phyloP scores from a whole-genome alignment of 2,888 invertebrate species.

The Pyrochroa serraticornis region DNA sequence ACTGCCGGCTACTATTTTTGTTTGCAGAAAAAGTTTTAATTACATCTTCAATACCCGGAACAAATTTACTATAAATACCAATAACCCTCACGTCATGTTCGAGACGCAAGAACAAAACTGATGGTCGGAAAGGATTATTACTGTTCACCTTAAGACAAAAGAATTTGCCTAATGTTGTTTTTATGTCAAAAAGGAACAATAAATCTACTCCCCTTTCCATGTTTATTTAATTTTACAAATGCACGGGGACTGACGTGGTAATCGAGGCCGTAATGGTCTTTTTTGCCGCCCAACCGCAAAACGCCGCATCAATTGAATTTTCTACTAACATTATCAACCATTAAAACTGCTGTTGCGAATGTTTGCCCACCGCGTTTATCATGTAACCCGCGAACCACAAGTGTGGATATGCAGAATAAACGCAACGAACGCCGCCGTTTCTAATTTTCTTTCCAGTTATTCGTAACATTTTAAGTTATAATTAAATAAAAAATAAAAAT shows the following conservation, averaged over 20 bases:
- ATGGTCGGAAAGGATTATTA: constrained; percentile 18
- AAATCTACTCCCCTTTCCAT: constrained; percentile 19
- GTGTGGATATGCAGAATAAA: too few species aligned
- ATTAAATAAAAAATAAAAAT: too few species aligned
- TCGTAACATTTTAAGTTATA: too few species aligned
- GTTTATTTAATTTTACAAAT: constrained; percentile 27
- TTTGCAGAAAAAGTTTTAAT: neutral
- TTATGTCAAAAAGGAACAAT: constrained; percentile 27
- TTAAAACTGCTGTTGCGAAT: too few species aligned
- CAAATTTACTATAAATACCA: constrained; percentile 21
- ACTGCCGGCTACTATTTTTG: neutral
- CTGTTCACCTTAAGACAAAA: constrained; percentile 27
- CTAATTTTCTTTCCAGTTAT: too few species aligned
- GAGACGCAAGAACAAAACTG: constrained; percentile 11
- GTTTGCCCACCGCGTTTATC: too few species aligned
- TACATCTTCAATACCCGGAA: neutral
- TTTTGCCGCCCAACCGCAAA: constrained; percentile 10
- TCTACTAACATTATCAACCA: too few species aligned
- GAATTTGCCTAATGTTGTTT: constrained; percentile 30
- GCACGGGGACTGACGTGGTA: constrained; percentile 5
- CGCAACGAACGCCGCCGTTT: too few species aligned
- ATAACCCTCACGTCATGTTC: constrained; percentile 15
- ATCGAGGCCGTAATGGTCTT: constrained; percentile 7
- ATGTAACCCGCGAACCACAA: too few species aligned
- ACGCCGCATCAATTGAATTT: neutral